Evolutionary conservation across 2,113 vertebrate genomes (phyloP).

Genomic region (Perccottus glenii): DNA sequence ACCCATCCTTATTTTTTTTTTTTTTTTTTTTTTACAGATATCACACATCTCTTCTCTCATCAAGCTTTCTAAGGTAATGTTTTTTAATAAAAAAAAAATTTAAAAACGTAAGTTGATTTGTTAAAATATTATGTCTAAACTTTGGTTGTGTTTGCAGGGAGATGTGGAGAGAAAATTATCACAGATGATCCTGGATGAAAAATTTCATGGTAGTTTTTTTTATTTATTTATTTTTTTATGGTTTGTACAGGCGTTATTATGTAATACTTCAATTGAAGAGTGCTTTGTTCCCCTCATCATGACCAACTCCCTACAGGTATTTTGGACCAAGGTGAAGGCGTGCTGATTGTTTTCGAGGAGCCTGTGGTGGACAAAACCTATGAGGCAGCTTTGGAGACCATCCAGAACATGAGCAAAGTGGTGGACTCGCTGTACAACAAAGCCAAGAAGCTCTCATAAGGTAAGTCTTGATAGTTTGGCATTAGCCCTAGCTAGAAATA

Average conservation of each 20-base stretch:
- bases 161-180: constrained; percentile 97
- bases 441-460: constrained; percentile 98
- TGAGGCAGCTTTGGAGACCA: constrained; percentile 92
- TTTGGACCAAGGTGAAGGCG: constrained; percentile 95
- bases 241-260: neutral
- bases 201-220: constrained; percentile 87
- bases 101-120: too few species aligned
- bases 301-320: constrained; percentile 79
- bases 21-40: constrained; percentile 80
- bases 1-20: too few species aligned
- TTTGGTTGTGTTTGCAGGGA: constrained; percentile 72
- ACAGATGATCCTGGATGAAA: constrained; percentile 97
- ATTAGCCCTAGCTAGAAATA: constrained; percentile 39
- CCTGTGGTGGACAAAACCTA: constrained; percentile 96
- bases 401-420: constrained; percentile 98
- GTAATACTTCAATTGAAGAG: neutral
- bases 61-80: constrained; percentile 91
- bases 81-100: neutral
- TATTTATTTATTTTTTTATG: neutral
- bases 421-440: constrained; percentile 99
- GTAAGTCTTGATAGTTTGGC: constrained; percentile 52
- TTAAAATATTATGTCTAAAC: neutral
- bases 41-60: constrained; percentile 95
- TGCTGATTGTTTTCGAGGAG: constrained; percentile 93
- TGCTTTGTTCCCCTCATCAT: neutral